Evolutionary conservation across 2,797 vertebrate genomes (phyloP).

Genomic region (Bovichtus diacanthus): DNA sequence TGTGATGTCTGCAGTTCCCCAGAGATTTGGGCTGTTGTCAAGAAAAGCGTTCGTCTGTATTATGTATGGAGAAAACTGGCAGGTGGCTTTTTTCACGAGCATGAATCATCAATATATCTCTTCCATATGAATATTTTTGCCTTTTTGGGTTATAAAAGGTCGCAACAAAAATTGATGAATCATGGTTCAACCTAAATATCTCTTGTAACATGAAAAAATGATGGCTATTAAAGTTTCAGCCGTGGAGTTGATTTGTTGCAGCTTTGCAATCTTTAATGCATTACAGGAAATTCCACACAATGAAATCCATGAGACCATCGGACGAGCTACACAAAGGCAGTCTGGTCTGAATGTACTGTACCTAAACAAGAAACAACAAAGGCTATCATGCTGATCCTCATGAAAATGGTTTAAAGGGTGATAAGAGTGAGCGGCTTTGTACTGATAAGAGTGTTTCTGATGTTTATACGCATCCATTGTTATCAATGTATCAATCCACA

Average conservation of each 20-base stretch:
- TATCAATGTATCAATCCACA: not conserved
- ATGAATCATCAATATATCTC: not conserved
- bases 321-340: conserved; percentile 28
- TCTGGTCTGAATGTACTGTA: conserved; percentile 46
- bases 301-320: conserved; percentile 51
- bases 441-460: not conserved
- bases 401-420: conserved; percentile 5
- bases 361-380: conserved; percentile 24
- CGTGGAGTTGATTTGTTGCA: conserved; percentile 53
- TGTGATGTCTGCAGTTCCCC: conserved; percentile 26
- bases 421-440: not conserved
- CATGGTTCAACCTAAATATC: conserved; percentile 20
- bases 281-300: conserved; percentile 63
- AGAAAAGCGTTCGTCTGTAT: not conserved
- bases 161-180: not conserved
- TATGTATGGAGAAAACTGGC: conserved; percentile 22
- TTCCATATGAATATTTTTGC: conserved; percentile 2
- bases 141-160: conserved; percentile 5
- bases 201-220: conserved; percentile 15
- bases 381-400: not conserved
- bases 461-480: not conserved
- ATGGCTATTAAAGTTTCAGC: conserved; percentile 13
- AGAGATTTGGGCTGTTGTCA: conserved; percentile 4
- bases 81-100: conserved; percentile 15
- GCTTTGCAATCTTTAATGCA: conserved; percentile 48